A percentile compares a stretch with the other conserved stretches of the same genome.
These are phyloP conservation scores for Camponotus pennsylvanicus DNA, from an alignment of 1,140 invertebrate species.

Conservation along the genomic window DNA sequence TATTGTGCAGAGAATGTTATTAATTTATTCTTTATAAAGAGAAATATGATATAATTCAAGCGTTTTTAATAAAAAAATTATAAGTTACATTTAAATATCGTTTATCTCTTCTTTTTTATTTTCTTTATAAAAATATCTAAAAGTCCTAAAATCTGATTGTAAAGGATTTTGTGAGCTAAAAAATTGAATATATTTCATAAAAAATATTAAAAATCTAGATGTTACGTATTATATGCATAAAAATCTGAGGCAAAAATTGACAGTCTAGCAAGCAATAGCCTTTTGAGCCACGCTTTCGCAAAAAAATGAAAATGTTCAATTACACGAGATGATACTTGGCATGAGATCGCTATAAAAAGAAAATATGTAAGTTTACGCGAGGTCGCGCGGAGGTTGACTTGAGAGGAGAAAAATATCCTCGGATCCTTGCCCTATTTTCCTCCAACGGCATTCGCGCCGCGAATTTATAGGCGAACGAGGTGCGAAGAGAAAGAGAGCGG, in stretches of 20 bases:
- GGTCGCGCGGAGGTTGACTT: neutral
- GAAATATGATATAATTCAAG: neutral
- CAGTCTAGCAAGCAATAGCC: neutral
- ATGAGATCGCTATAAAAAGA: neutral
- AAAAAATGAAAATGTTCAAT: conserved; percentile 11
- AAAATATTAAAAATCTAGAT: neutral
- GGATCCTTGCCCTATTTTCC: conserved; percentile 14
- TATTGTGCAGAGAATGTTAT: conserved; percentile 1
- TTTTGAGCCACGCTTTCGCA: neutral
- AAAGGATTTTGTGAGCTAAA: too few relatives aligned
- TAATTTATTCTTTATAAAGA: neutral
- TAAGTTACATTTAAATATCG: neutral
- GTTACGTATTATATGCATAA: neutral
- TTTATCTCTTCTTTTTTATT: neutral
- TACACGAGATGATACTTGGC: neutral
- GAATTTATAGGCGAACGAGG: conserved; percentile 42
- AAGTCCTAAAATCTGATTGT: too few relatives aligned
- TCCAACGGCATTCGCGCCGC: conserved; percentile 7
- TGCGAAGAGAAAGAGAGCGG: neutral
- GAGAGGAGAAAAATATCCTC: conserved; percentile 23
- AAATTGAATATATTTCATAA: too few relatives aligned
- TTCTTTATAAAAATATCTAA: neutral
- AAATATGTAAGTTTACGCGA: conserved; percentile 4
- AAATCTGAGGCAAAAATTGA: conserved; percentile 18
- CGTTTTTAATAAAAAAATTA: neutral